Evolutionary conservation across 1,140 invertebrate genomes (phyloP), one percentile per base, ranked within the genome.

Genomic region (Papilio aristodemus): DNA sequence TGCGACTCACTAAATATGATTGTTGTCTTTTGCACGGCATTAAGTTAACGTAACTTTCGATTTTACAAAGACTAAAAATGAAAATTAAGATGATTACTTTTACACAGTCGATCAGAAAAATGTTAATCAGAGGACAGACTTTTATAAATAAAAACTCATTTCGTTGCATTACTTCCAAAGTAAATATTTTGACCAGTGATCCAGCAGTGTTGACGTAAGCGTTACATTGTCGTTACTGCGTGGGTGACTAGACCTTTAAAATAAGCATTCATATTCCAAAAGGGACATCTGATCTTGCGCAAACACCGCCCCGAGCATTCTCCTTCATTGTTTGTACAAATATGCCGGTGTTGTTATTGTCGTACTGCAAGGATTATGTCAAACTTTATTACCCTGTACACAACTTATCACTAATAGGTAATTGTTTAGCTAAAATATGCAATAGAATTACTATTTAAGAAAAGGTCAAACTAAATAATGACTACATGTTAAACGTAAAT

Each of bases 231-330:
- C 63, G 43, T 32, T 66, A 3, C 10, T 46, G 63, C 63, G 63
- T 66, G 43, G 63, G 63, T 19, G 63, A 36, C 25, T 17, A 66
- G 63, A 66, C 41, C 41, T 50, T 66, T 66, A 50, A 66, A 64
- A 46, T 22, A n/a, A 46, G 39, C 62, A 63, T 66, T 66, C 41
- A 38, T 64, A 43, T 14, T 50, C 63, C 25, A 50, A 50, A 66
- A 66, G 41, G 63, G 41, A 66, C 63, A 66, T 66, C 63, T 17
- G 63, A 66, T 66, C 41, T 66, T 66, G 41, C 63, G 63, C 63
- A 66, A 66, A 50, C 59, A 37, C 13, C 58, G 43, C 41, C 63
- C 41, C 43, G 27, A 66, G 63, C 63, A 66, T 32, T 62, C 27
- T 38, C 11, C 39, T 11, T 6, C 59, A 37, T 50, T 66, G 63